Evolutionary conservation across 2,797 vertebrate species (phyloP).

Genomic region (Florisuga fusca): DNA sequence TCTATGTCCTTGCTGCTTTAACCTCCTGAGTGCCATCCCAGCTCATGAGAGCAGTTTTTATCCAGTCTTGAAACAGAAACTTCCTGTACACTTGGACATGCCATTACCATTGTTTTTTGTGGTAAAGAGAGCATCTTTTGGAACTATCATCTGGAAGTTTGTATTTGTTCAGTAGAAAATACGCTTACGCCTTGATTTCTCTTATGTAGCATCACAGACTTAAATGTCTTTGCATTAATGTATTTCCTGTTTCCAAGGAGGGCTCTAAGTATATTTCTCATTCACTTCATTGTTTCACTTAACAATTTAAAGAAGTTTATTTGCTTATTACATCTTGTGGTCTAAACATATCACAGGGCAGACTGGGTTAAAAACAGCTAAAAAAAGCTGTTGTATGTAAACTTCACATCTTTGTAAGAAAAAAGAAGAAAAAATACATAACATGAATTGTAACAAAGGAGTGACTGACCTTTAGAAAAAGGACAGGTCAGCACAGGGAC

Average conservation of each 20-base stretch:
- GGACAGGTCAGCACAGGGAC: background rate
- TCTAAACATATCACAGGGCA: background rate
- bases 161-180: background rate
- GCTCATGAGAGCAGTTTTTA: background rate
- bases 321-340: background rate
- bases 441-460: background rate
- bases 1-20: conserved; percentile 15
- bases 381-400: background rate
- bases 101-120: background rate
- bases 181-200: background rate
- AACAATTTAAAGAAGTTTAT: background rate
- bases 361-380: background rate
- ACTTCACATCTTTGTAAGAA: background rate
- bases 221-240: background rate
- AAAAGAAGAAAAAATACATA: background rate
- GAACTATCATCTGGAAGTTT: background rate
- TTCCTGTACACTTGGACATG: background rate
- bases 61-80: background rate
- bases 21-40: background rate
- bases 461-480: background rate
- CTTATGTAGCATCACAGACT: background rate
- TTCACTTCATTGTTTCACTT: background rate
- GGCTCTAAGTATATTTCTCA: background rate
- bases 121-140: background rate
- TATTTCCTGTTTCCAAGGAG: background rate